These are phyloP conservation scores for Eospalax fontanierii DNA, from an alignment of 2,797 vertebrate genomes.

Conservation along the genomic window DNA sequence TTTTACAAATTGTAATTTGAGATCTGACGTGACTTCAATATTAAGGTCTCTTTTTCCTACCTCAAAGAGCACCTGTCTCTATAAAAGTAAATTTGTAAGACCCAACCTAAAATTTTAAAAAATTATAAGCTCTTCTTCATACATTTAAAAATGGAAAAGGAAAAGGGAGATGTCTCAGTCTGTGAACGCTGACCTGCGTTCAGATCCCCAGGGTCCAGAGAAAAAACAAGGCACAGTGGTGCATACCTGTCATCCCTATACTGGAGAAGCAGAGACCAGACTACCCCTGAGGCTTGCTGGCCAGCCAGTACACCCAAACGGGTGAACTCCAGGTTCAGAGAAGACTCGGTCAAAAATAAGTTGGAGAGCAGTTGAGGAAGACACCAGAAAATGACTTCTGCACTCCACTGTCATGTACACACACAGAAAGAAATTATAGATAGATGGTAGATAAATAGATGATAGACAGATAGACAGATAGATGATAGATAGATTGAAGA, in stretches of 20 bases:
- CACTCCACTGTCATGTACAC: neutral
- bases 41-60: neutral
- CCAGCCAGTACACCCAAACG: neutral
- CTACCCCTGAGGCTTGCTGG: neutral
- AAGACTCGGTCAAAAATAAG: neutral
- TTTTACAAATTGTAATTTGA: conserved; percentile 40
- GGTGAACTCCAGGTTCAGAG: neutral
- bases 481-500: too few species aligned
- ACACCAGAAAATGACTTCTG: neutral
- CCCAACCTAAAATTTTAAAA: conserved; percentile 18
- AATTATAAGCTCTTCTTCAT: neutral
- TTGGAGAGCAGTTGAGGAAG: neutral
- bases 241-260: too few species aligned
- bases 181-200: neutral
- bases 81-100: neutral
- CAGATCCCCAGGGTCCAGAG: too few species aligned
- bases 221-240: too few species aligned
- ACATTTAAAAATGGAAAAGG: neutral
- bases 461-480: too few species aligned
- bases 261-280: neutral
- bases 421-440: too few species aligned
- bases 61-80: neutral
- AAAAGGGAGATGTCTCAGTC: neutral
- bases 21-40: neutral
- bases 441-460: too few species aligned